Evolutionary conservation across 2,797 vertebrate species (phyloP).

Genomic region (Pangasius djambal): DNA sequence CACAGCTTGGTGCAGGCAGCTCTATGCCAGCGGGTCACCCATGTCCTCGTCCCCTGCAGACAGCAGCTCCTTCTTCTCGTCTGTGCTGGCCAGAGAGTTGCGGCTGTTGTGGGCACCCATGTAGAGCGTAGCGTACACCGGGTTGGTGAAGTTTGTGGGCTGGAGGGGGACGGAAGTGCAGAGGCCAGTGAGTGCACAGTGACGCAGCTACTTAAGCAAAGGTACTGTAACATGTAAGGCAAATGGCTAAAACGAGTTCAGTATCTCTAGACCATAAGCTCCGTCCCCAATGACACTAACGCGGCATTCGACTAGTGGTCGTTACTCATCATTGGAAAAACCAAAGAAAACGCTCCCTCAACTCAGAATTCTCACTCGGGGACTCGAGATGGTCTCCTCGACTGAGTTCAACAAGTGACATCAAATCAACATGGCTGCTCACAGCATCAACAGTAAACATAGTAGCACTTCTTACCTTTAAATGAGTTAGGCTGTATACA

Average conservation of each 20-base stretch:
- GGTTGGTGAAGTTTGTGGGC: conserved; percentile 99
- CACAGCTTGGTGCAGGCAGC: conserved; percentile 62
- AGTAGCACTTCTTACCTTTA: too few species aligned
- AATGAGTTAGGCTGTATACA: too few species aligned
- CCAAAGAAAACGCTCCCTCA: not conserved
- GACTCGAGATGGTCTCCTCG: not conserved
- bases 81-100: conserved; percentile 97
- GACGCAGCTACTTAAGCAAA: not conserved
- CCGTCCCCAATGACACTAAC: not conserved
- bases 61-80: conserved; percentile 96
- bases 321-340: too few species aligned
- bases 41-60: conserved; percentile 90
- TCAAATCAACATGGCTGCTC: not conserved
- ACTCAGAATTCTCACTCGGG: not conserved
- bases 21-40: conserved; percentile 91
- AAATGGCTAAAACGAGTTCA: not conserved
- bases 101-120: conserved; percentile 97
- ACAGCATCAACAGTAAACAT: not conserved
- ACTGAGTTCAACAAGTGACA: not conserved
- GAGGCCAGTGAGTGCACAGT: not conserved
- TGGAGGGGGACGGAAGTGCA: conserved; percentile 56
- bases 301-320: not conserved
- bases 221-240: not conserved
- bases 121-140: conserved; percentile 96
- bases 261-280: not conserved